Evolutionary conservation across 2,888 invertebrate genomes (phyloP), one percentile per base, ranked within the genome.

Genomic region (Oxycera nigricornis): DNA sequence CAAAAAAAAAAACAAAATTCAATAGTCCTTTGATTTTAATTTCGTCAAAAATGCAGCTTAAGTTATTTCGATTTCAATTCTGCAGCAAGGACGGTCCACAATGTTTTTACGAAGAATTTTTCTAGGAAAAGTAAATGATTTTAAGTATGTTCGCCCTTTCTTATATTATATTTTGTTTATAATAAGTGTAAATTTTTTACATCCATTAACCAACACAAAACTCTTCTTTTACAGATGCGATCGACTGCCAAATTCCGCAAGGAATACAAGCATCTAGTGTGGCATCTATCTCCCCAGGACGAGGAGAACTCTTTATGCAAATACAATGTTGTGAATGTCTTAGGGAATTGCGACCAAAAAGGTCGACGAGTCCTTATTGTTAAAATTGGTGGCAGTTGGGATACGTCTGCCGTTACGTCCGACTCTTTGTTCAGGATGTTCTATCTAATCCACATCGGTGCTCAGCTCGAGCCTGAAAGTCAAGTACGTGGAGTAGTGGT

Each of bases 401-500:
- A 94, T 82, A 91, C 94, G 0, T 90, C 89, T 76, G 89, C 89
- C 79, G 90, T 94, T 77, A 88, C 85, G 55, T 88, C 93, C 0
- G 94, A 94, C 81, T 91, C 93, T 82, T 83, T 94, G 79, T 93
- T 95, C 86, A 87, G 92, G 77, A 85, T 94, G 80, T 91, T 94
- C 82, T 95, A 94, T 83, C 85, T 94, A 80, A 79, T 94, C 77
- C 94, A 95, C 82, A 88, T 91, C 80, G 90, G 91, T 0, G 93
- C 94, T n/a, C 87, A 92, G 80, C 80, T 90, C 77, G 93, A 93
- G 82, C 91, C 91, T 0, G 92, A 92, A 84, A 91, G 92, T 0
- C 94, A 94, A 85, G 90, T 94, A n/a, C 88, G 89, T 41, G 94
- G 94, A 22, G 90, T 90, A 4, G 91, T 94, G 9, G 93, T 94